Base-by-base conservation (phyloP, 2,113 vertebrate genomes). In the Dasypus novemcinctus region DNA sequence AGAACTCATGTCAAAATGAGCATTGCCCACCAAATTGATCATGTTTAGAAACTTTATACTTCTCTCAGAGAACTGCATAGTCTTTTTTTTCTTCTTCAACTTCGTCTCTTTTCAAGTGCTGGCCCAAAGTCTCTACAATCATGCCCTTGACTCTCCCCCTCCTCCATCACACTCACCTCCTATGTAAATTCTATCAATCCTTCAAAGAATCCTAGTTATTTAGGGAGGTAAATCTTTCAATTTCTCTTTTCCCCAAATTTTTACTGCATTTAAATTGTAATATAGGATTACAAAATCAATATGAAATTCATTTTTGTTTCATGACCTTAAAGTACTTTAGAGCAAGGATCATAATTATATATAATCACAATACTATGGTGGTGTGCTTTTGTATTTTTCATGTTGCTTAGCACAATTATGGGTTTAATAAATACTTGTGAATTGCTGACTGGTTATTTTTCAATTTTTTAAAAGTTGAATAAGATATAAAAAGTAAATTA, bases 271-370 rank as follows among this genome's bases (percentile, higher is more conserved):
- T 72, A 76, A 49, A 6, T 66, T 91, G 36, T 66, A 89, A 85
- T 27, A 78, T 88, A 91, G 36, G 49, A 89, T 81, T 27, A 78
- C 14, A 69, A 7, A 81, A 27, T 81, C 63, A 86, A n/a, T 49
- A 94, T 11, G 71, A 87, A 95, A 94, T 81, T 89, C 36, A 54
- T 85, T 46, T 89, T 89, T 84, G 71, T 61, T 82, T 92, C 52
- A 82, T 91, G 54, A 21, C 54, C 54, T 57, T 57, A 57, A 57
- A 57, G 17, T 87, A 83, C 21, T 36, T 92, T 72, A 66, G 49
- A 38, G 8, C 63, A 82, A 97, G 38, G 33, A 66, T 93, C 20
- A 82, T 57, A 95, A 74, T 52, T 54, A 52, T 72, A 87, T 72
- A 68, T 27, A 94, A 90, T 87, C 57, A 41, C 2, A 93, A 61